Conservation (phyloP, 1,140 invertebrate species). For the Melipona quadrifasciata region DNA sequence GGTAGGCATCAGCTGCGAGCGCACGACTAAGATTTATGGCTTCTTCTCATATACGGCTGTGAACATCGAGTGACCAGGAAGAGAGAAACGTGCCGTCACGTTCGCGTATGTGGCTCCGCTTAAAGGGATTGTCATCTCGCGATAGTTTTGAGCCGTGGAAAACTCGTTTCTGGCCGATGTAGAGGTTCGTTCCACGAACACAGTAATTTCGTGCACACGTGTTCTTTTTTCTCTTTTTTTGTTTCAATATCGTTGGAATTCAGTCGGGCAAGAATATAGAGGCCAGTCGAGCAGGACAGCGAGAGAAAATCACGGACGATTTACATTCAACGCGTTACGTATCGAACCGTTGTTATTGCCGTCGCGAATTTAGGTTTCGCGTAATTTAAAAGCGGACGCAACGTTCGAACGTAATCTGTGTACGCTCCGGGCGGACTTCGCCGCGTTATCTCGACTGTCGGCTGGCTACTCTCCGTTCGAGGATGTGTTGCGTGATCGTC, state of each 20-base stretch:
- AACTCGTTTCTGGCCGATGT: not conserved
- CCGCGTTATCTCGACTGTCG: not conserved
- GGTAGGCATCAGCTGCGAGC: slow-evolving; percentile 28
- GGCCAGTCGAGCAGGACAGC: not conserved
- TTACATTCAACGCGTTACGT: too few relatives aligned
- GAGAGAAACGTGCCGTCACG: slow-evolving; percentile 62
- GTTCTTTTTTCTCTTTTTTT: not conserved
- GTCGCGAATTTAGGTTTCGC: not conserved
- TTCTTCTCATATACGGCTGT: slow-evolving; percentile 57
- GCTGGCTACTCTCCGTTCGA: too few relatives aligned
- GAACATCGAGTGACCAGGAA: slow-evolving; percentile 58
- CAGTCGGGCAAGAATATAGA: not conserved
- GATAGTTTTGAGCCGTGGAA: slow-evolving; percentile 24
- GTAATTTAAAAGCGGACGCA: not conserved
- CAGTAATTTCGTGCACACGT: slow-evolving; percentile 16
- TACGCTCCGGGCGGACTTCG: not conserved
- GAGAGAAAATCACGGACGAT: too few relatives aligned
- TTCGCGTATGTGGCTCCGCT: slow-evolving; percentile 48
- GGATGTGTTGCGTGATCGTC: not conserved
- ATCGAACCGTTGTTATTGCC: too few relatives aligned
- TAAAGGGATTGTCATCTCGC: slow-evolving; percentile 56
- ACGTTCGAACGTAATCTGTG: not conserved
- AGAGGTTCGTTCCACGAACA: slow-evolving; percentile 16
- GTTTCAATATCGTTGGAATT: slow-evolving; percentile 3
- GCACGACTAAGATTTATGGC: slow-evolving; percentile 63